Conservation (phyloP, 2,888 invertebrate genomes). For the Ichneumon xanthorius region DNA sequence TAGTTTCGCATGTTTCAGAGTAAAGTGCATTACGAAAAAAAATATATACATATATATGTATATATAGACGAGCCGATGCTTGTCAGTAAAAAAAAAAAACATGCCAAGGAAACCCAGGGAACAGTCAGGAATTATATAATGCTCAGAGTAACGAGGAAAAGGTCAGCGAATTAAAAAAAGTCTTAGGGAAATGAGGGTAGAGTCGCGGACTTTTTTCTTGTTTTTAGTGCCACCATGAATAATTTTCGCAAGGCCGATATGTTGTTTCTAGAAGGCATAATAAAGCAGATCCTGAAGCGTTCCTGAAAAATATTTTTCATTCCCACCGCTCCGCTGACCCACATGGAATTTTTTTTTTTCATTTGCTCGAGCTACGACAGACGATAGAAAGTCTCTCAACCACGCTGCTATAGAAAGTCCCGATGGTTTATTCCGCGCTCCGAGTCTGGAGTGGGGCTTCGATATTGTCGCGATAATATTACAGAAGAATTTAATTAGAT, state of each 20-base stretch:
- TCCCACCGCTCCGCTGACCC: not conserved
- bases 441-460: slow-evolving; percentile 9
- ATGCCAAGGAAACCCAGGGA: not conserved
- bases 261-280: not conserved
- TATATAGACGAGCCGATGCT: not conserved
- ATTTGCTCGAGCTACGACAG: slow-evolving; percentile 43
- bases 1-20: not conserved
- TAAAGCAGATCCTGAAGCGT: not conserved
- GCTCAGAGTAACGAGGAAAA: not conserved
- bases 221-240: no score
- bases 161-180: not conserved
- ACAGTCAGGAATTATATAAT: no score
- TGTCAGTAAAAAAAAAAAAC: not conserved
- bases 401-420: slow-evolving; percentile 80
- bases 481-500: slow-evolving; percentile 75
- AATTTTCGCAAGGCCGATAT: not conserved
- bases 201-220: no score
- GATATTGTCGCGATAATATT: slow-evolving; percentile 78
- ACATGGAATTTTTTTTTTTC: slow-evolving; percentile 41
- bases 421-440: slow-evolving; percentile 80
- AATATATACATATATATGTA: not conserved
- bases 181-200: no score
- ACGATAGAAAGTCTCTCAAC: slow-evolving; percentile 64
- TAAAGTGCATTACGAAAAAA: not conserved
- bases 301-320: not conserved